Percentiles rank a stretch among this genome's conserved stretches.
phyloP scores from a whole-genome alignment of 2,888 invertebrate genomes.

The Drosophila kanekoi region DNA sequence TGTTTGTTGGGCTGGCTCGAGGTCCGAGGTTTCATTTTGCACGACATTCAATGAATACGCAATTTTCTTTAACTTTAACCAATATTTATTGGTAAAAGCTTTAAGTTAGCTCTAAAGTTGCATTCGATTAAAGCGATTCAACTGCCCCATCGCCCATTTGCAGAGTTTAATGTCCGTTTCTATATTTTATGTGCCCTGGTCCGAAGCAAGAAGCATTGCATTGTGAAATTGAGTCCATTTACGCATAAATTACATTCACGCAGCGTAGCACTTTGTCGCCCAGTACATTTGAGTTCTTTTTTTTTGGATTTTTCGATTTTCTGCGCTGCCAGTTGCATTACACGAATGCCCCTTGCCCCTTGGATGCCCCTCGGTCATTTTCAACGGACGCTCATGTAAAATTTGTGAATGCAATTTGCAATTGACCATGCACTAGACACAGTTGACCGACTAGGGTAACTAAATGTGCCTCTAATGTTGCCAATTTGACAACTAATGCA shows the following conservation, averaged over 20 bases:
- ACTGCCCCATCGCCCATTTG: conserved; percentile 25
- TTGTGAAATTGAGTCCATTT: conserved; percentile 48
- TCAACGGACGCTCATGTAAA: conserved; percentile 35
- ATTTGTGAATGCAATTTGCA: conserved; percentile 67
- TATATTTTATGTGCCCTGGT: conserved; percentile 39
- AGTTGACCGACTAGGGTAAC: conserved; percentile 26
- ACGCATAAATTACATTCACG: conserved; percentile 60
- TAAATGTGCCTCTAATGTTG: conserved; percentile 35
- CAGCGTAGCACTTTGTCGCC: conserved; percentile 19
- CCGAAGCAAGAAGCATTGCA: too few species aligned
- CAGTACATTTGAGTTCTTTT: conserved; percentile 31
- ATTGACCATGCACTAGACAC: conserved; percentile 35
- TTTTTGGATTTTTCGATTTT: conserved; percentile 61
- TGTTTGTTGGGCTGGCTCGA: too few species aligned
- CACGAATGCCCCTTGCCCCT: conserved; percentile 60
- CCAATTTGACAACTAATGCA: conserved; percentile 53
- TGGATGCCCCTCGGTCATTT: conserved; percentile 28
- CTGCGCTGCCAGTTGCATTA: conserved; percentile 68
- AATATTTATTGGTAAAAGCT: too few species aligned
- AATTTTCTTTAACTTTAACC: too few species aligned
- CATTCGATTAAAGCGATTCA: conserved; percentile 4
- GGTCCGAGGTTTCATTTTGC: too few species aligned
- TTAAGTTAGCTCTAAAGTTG: background rate
- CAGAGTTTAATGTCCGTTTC: conserved; percentile 14
- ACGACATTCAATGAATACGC: too few species aligned